Evolutionary conservation across 92 coral and sea anemone genomes (phyloP), one percentile per base, ranked within the genome.

Genomic region (Micromussa lordhowensis): DNA sequence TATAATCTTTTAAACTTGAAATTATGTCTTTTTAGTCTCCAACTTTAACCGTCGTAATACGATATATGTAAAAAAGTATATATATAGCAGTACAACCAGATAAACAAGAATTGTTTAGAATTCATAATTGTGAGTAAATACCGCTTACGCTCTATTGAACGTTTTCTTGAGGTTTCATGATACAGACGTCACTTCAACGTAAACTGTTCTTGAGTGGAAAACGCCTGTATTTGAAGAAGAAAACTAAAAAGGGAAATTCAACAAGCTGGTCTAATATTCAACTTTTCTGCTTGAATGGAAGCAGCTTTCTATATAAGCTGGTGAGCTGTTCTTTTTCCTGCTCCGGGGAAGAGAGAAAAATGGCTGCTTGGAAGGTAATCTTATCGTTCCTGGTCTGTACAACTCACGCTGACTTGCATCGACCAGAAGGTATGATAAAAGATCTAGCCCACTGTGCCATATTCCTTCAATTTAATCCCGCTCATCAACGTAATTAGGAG

Each of bases 401-500:
- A 53, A 69, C 78, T 49, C 29, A 83, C 21, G n/a, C 34, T 19
- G 38, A 24, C 7, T 51, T 71, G 28, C 86, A 83, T 83, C 86
- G 86, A 49, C 86, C 86, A 70, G 86, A 83, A 83, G 86, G 86
- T 83, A 83, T 48, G 19, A 15, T 36, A 36, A 9, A 19, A 80
- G 9, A 15, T 18, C 5, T 21, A 14, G 35, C 71, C 0, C 64
- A 19, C 6, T 58, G 24, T 58, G 64, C 3, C 64, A 58, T 19
- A 7, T 19, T 58, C 61, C 3, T 55, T 55, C 34, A 69, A 3
- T 26, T 69, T 19, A 11, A 1, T 11, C 14, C 30, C 7, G 30
- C 11, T 31, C n/a, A 3, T n/a, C 35, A 0, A 72, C 61, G 5
- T 35, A 17, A 31, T n/a, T n/a, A n/a, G n/a, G 44, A 30, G 21